Evolutionary conservation across 2,113 vertebrate species (phyloP), one percentile per base, ranked within the genome.

Genomic region (Sinocyclocheilus anophthalmus): DNA sequence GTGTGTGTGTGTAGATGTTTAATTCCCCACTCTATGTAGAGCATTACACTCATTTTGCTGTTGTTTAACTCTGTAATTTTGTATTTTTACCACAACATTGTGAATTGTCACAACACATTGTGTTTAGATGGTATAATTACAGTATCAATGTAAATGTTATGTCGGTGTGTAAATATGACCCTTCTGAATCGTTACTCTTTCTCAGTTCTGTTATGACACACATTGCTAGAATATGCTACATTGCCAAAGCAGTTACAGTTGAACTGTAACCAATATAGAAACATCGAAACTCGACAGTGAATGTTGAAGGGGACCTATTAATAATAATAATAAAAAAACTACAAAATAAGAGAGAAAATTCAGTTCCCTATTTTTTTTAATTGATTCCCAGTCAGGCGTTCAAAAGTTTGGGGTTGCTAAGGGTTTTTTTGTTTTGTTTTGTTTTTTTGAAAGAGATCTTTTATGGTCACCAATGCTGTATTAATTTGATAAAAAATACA

Each of bases 171-270:
- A 12, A 45, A 26, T 26, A 26, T 81, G 13, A 18, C 57, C 22
- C 3, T 45, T 63, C 22, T 81, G 59, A 45, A 22, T 65, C 59
- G 2, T 26, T 26, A 10, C 37, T 63, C 77, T 79, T 20, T 61
- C 55, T 80, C 57, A 10, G 57, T 80, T 65, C 13, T 48, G 13
- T 81, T 81, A 42, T 81, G 59, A 65, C 57, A 18, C 78, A 1
- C 14, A 14, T 45, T 81, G 37, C 57, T 42, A 8, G 39, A 42
- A 7, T 42, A 42, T 42, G 7, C 39, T 45, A 45, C 78, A 45
- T 81, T 75, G 72, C 22, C 72, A 75, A 48, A 75, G 12, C 39
- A 75, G 39, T 75, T 75, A 24, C 72, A 75, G 39, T 75, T 37
- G 37, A n/a, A 22, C 37, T 3, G 11, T 1, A 11, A 3, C 37